Evolutionary conservation across 2,888 invertebrate species (phyloP).

Genomic region (Lochmaea crataegi): DNA sequence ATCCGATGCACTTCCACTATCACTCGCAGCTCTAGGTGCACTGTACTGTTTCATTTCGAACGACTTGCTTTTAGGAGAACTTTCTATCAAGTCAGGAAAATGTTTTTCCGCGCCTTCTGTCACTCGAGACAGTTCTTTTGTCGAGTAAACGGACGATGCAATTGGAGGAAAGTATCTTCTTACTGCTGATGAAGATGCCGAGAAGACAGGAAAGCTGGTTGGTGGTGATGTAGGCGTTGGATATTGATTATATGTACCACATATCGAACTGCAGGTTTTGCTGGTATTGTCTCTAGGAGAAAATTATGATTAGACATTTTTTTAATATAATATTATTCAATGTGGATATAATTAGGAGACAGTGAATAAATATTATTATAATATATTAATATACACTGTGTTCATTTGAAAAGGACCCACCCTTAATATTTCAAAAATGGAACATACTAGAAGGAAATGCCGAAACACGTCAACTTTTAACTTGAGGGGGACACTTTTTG

Average conservation of each 20-base stretch:
- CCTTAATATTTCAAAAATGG: no score
- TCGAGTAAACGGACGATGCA: constrained; percentile 42
- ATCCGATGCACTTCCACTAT: constrained; percentile 62
- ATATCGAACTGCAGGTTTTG: constrained; percentile 62
- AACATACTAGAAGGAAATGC: no score
- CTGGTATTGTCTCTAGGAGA: constrained; percentile 58
- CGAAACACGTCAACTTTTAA: no score
- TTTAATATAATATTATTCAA: background rate
- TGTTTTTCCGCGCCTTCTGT: constrained; percentile 56
- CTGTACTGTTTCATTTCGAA: constrained; percentile 35
- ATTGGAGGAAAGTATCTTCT: constrained; percentile 31
- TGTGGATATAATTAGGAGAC: no score
- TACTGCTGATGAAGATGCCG: constrained; percentile 24
- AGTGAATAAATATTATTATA: no score
- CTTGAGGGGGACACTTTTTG: no score
- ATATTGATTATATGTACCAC: constrained; percentile 62
- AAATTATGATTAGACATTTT: background rate
- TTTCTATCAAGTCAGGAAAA: constrained; percentile 62
- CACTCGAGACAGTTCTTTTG: constrained; percentile 55
- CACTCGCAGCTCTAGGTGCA: constrained; percentile 51
- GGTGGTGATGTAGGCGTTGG: constrained; percentile 63
- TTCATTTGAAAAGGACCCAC: no score
- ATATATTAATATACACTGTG: no score
- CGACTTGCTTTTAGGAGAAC: constrained; percentile 53
- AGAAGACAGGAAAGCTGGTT: constrained; percentile 58